Percentiles rank a stretch among this genome's conserved stretches.
Conservation (phyloP, 2,797 vertebrate genomes). For the Tauraco hartlaubi region DNA sequence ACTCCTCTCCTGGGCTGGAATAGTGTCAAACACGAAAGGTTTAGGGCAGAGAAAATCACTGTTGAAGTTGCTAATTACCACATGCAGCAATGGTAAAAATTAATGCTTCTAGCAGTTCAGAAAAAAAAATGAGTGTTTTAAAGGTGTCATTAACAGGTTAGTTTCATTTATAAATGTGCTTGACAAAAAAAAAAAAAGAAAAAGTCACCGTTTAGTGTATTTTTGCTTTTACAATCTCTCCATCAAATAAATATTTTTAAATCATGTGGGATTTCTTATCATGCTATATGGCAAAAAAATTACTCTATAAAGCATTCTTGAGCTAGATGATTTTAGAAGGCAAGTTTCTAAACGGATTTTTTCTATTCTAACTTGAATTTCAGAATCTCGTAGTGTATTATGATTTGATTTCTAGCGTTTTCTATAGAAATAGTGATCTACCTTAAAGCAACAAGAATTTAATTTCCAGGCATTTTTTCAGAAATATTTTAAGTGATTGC, state of each 20-base stretch:
- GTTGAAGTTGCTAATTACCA: conserved; percentile 76
- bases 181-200: not conserved
- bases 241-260: conserved; percentile 19
- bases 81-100: conserved; percentile 74
- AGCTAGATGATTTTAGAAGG: not conserved
- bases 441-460: conserved; percentile 26
- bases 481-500: conserved; percentile 49
- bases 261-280: not conserved
- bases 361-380: conserved; percentile 14
- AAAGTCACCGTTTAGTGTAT: not conserved
- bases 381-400: not conserved
- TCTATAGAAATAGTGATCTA: not conserved
- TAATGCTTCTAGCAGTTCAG: conserved; percentile 51
- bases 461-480: not conserved
- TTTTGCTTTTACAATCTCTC: conserved; percentile 44
- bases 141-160: conserved; percentile 82
- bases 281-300: not conserved
- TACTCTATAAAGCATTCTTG: not conserved
- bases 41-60: conserved; percentile 67
- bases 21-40: conserved; percentile 77
- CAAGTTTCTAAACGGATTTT: conserved; percentile 33
- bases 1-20: conserved; percentile 77
- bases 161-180: conserved; percentile 73
- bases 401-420: not conserved
- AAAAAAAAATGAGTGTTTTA: conserved; percentile 71